Evolutionary conservation across 1,140 invertebrate species (phyloP).

Genomic region (Tribolium madens): DNA sequence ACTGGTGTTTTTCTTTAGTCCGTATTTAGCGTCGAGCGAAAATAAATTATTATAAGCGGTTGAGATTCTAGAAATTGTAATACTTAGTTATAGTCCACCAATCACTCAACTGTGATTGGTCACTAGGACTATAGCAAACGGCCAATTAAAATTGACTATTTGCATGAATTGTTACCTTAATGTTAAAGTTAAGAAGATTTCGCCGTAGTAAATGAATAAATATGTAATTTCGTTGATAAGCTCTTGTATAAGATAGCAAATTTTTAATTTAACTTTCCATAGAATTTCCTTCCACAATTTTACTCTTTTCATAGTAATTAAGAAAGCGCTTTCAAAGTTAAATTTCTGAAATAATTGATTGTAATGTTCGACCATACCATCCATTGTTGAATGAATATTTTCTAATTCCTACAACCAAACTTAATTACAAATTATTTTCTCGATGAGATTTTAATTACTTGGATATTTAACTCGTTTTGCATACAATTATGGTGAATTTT

Average conservation of each 20-base stretch:
- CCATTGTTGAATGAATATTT: constrained; percentile 48
- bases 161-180: no score
- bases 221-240: constrained; percentile 58
- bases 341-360: constrained; percentile 47
- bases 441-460: not conserved
- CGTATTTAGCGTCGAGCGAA: constrained; percentile 57
- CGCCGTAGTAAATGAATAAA: constrained; percentile 61
- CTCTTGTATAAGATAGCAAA: constrained; percentile 60
- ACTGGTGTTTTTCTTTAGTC: constrained; percentile 57
- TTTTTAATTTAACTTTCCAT: constrained; percentile 60
- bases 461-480: constrained; percentile 45
- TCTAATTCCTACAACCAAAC: constrained; percentile 53
- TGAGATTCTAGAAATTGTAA: constrained; percentile 52
- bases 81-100: no score
- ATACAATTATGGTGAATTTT: constrained; percentile 51
- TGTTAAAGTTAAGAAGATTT: constrained; percentile 57
- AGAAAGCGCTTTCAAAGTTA: constrained; percentile 9
- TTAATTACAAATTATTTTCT: not conserved
- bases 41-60: constrained; percentile 56
- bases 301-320: constrained; percentile 50
- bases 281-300: constrained; percentile 57
- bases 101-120: no score
- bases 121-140: no score
- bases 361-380: constrained; percentile 47
- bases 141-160: no score